These are phyloP conservation scores for Meteorus colon DNA, from an alignment of 2,888 invertebrate species.

Conservation along the genomic window DNA sequence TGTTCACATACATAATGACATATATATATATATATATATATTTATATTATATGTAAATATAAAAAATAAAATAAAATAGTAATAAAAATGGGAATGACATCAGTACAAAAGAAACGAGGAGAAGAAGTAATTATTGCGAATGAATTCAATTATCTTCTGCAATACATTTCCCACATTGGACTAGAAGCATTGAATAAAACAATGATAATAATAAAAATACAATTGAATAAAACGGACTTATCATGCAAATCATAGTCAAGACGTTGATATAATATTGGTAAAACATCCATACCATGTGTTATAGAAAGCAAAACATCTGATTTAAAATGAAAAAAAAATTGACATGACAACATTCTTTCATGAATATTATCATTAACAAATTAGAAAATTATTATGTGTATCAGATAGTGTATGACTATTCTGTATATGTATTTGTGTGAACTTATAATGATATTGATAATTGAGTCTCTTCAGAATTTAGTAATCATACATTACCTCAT, in stretches of 20 bases:
- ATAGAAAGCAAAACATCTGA: not conserved
- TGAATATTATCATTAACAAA: not conserved
- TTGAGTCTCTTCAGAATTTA: not conserved
- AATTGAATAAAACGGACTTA: not conserved
- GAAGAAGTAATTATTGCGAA: no score
- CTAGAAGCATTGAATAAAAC: not conserved
- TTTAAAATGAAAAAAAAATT: not conserved
- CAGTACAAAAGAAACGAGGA: no score
- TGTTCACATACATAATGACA: slow-evolving; percentile 34
- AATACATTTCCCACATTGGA: no score
- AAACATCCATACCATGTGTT: not conserved
- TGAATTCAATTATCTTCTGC: no score
- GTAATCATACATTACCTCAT: not conserved
- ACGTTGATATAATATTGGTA: not conserved
- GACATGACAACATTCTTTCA: not conserved
- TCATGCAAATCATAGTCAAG: not conserved
- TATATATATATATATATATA: slow-evolving; percentile 39
- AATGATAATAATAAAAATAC: not conserved
- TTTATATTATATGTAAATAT: slow-evolving; percentile 22
- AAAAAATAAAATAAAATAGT: slow-evolving; percentile 34
- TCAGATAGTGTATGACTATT: not conserved
- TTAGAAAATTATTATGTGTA: not conserved
- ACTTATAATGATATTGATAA: not conserved
- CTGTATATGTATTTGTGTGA: not conserved
- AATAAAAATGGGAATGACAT: slow-evolving; percentile 35